Evolutionary conservation across 2,113 vertebrate genomes (phyloP).

Genomic region (Maccullochella peelii): DNA sequence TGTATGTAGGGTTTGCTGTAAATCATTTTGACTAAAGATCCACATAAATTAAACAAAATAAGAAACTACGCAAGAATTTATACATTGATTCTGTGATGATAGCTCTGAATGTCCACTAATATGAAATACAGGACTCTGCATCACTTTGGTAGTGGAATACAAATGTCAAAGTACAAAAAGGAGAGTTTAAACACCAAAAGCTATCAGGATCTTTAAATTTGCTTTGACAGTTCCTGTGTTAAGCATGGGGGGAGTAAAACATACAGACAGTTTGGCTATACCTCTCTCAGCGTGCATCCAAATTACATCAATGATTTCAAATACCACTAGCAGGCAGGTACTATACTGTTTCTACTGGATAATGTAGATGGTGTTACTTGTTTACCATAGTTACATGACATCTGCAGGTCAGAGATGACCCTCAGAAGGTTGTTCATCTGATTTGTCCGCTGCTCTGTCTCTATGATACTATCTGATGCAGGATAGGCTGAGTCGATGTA

Average conservation of each 20-base stretch:
- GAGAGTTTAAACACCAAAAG: no score
- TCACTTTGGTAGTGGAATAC: neutral
- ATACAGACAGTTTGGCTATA: neutral
- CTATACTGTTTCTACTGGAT: neutral
- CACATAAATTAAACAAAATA: neutral
- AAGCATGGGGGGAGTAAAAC: neutral
- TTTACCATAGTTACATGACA: conserved; percentile 94
- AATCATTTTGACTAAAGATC: neutral
- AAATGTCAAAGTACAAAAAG: no score
- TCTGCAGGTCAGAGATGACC: conserved; percentile 95
- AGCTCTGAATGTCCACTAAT: no score
- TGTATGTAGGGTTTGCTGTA: no score
- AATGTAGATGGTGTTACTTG: neutral
- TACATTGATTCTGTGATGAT: neutral
- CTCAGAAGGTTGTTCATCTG: conserved; percentile 98
- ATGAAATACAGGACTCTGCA: neutral
- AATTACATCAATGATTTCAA: neutral
- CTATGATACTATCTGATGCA: conserved; percentile 95
- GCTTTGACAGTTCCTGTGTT: neutral
- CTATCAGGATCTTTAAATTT: no score
- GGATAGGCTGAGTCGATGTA: conserved; percentile 98
- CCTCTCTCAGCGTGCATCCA: neutral
- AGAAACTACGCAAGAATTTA: neutral
- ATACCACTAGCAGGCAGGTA: neutral
- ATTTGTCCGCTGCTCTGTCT: conserved; percentile 95